Evolutionary conservation across 2,797 vertebrate species (phyloP).

Genomic region (Taeniopygia guttata): DNA sequence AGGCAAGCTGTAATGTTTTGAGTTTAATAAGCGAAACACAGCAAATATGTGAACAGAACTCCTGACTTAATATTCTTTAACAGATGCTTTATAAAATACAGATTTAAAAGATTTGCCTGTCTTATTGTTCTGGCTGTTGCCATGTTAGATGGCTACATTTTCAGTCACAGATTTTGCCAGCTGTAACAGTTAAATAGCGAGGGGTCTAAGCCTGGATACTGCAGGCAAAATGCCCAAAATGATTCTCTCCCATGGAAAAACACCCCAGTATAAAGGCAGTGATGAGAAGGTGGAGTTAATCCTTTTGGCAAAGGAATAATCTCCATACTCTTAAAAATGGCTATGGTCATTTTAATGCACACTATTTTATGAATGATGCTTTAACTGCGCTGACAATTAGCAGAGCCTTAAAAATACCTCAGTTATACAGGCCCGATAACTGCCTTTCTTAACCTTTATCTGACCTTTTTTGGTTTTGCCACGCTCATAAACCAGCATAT

Average conservation of each 20-base stretch:
- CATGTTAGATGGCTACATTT: conserved; percentile 17
- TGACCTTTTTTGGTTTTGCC: conserved; percentile 56
- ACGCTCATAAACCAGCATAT: conserved; percentile 49
- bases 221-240: conserved; percentile 48
- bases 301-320: conserved; percentile 40
- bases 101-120: conserved; percentile 64
- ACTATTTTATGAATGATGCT: conserved; percentile 51
- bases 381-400: conserved; percentile 57
- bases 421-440: conserved; percentile 40
- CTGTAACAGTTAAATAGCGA: conserved; percentile 33
- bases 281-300: conserved; percentile 45
- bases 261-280: not conserved
- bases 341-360: conserved; percentile 37
- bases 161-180: conserved; percentile 60
- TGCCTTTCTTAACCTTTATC: conserved; percentile 57
- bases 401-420: conserved; percentile 52
- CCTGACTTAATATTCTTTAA: conserved; percentile 62
- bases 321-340: conserved; percentile 33
- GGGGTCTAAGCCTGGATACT: conserved; percentile 31
- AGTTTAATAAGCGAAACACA: conserved; percentile 47
- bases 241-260: conserved; percentile 41
- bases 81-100: conserved; percentile 64
- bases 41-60: conserved; percentile 62
- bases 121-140: conserved; percentile 46
- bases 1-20: conserved; percentile 38